Evolutionary conservation across 2,888 invertebrate genomes (phyloP).

Genomic region (Conchocele bisecta): DNA sequence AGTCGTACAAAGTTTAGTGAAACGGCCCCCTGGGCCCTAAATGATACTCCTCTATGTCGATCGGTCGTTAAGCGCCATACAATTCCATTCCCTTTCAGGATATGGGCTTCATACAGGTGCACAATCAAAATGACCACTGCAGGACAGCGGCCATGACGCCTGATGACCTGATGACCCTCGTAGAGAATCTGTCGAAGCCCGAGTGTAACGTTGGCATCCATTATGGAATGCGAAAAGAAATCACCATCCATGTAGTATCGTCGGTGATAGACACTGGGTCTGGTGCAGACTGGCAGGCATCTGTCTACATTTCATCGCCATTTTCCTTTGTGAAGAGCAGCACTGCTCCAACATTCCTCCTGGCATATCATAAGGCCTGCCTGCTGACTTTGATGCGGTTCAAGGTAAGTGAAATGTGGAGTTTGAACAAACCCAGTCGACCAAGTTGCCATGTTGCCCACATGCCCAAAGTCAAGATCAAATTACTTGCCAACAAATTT

Average conservation of each 20-base stretch:
- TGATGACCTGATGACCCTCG: constrained; percentile 29
- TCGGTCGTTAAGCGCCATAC: no score
- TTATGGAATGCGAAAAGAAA: constrained; percentile 22
- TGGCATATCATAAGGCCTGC: constrained; percentile 49
- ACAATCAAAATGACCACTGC: background rate
- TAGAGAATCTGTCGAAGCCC: constrained; percentile 35
- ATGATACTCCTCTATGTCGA: no score
- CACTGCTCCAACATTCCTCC: constrained; percentile 19
- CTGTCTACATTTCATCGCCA: constrained; percentile 47
- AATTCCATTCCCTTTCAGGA: constrained; percentile 15
- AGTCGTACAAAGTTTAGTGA: no score
- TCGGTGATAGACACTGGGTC: constrained; percentile 8
- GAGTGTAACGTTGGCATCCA: no score
- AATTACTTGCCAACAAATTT: background rate
- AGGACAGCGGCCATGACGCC: constrained; percentile 10
- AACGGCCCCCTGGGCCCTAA: no score
- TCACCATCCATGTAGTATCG: constrained; percentile 15
- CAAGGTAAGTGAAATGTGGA: constrained; percentile 45
- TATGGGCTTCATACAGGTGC: constrained; percentile 46
- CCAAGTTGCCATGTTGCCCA: background rate
- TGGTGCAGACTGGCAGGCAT: constrained; percentile 32
- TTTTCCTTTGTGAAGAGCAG: constrained; percentile 39
- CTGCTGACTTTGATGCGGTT: constrained; percentile 53
- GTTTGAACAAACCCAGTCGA: background rate
- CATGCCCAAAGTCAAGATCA: background rate